Conservation (phyloP, 2,888 invertebrate genomes). For the Callyntrura guangdongensis region DNA sequence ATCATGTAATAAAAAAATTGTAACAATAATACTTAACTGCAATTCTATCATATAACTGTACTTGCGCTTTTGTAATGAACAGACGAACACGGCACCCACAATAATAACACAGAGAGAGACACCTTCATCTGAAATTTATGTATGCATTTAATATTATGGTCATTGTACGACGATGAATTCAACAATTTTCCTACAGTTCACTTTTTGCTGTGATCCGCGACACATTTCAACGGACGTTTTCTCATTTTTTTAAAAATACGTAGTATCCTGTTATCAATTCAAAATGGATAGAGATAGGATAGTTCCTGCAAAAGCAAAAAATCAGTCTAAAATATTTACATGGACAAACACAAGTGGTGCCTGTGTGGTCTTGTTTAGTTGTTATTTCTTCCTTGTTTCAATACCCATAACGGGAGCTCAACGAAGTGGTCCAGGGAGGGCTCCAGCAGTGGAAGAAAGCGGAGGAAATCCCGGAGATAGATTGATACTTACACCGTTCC, state of each 20-base stretch:
- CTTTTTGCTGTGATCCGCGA: slow-evolving; percentile 58
- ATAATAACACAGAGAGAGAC: neutral
- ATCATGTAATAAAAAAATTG: slow-evolving; percentile 29
- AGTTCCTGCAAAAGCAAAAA: neutral
- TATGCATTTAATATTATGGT: slow-evolving; percentile 17
- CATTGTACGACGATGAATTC: slow-evolving; percentile 39
- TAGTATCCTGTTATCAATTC: neutral
- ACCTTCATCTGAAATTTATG: neutral
- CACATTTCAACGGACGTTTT: neutral
- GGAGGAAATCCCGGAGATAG: slow-evolving; percentile 88
- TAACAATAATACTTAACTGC: slow-evolving; percentile 1
- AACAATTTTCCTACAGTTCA: slow-evolving; percentile 61
- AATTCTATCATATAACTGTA: slow-evolving; percentile 45
- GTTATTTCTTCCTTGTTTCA: slow-evolving; percentile 20
- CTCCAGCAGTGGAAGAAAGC: slow-evolving; percentile 62
- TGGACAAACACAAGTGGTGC: neutral
- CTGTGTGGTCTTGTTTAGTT: neutral
- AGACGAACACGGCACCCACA: neutral
- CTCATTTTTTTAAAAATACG: slow-evolving; percentile 1
- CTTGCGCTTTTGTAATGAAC: neutral
- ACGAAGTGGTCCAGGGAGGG: slow-evolving; percentile 55
- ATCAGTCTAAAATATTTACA: neutral
- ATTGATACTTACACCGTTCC: slow-evolving; percentile 91
- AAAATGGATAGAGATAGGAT: slow-evolving; percentile 53
- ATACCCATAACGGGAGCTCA: slow-evolving; percentile 54